Conservation (phyloP, 2,888 invertebrate genomes). For the Diarsia rubi region DNA sequence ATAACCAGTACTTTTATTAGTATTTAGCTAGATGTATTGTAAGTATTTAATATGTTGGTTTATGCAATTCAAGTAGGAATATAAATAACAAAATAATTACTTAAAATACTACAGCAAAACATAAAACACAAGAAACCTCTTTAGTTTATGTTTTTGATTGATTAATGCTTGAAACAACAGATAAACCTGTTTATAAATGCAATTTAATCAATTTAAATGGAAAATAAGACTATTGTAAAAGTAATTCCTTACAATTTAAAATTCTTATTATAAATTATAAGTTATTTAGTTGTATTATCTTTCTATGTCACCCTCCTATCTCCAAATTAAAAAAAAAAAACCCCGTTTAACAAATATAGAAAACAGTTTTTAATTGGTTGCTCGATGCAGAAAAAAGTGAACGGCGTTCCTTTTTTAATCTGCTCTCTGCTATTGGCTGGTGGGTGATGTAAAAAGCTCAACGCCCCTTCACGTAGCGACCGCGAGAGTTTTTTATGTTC, state of each 20-base stretch:
- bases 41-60: no score
- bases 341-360: slow-evolving; percentile 55
- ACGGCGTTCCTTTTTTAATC: slow-evolving; percentile 82
- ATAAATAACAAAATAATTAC: neutral
- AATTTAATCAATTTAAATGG: neutral
- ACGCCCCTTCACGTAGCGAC: slow-evolving; percentile 81
- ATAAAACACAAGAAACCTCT: neutral
- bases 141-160: neutral
- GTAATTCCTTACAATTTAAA: no score
- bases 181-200: neutral
- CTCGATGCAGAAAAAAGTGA: slow-evolving; percentile 70
- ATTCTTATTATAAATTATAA: no score
- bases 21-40: neutral
- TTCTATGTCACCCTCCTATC: slow-evolving; percentile 9
- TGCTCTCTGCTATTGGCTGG: slow-evolving; percentile 80
- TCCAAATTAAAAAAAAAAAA: slow-evolving; percentile 17
- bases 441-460: slow-evolving; percentile 80
- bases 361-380: slow-evolving; percentile 73
- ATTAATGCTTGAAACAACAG: neutral
- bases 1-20: neutral
- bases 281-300: no score
- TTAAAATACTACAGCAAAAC: neutral
- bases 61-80: neutral
- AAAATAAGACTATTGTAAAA: neutral
- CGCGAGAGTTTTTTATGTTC: slow-evolving; percentile 73